A percentile compares a stretch with the other conserved stretches of the same genome.
phyloP scores from a whole-genome alignment of 2,113 vertebrate species.

The Procavia capensis region DNA sequence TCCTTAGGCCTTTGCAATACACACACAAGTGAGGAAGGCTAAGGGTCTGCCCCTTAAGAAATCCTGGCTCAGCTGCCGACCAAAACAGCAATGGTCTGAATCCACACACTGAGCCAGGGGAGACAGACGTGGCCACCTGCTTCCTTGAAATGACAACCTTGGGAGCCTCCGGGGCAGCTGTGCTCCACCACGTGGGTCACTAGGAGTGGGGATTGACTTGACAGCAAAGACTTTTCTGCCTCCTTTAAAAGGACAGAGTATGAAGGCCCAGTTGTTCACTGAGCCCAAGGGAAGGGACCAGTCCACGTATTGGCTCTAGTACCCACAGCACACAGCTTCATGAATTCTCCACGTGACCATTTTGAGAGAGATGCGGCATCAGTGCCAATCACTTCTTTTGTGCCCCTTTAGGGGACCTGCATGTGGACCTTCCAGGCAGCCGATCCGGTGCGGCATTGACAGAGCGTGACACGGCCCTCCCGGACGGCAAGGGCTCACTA shows the following conservation, averaged over 20 bases:
- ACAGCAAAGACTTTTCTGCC: not conserved
- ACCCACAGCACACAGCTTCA: not conserved
- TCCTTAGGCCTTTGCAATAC: not conserved
- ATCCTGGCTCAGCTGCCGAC: no score
- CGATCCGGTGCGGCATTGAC: not conserved
- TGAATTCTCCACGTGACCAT: not conserved
- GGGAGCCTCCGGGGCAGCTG: no score
- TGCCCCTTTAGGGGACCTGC: not conserved
- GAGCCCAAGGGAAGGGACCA: not conserved
- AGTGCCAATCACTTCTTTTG: not conserved
- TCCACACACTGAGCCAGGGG: no score
- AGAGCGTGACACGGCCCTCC: not conserved
- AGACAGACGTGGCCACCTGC: no score
- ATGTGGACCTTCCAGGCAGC: not conserved
- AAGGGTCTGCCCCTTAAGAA: no score
- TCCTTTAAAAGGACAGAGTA: not conserved
- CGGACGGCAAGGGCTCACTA: fast-evolving
- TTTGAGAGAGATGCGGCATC: constrained; percentile 11
- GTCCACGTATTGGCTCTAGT: not conserved
- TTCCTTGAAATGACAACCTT: no score
- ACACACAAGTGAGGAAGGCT: not conserved
- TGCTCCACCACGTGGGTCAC: no score
- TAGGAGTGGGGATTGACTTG: no score
- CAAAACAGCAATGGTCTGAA: no score
- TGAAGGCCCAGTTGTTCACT: not conserved